Evolutionary conservation across 2,797 vertebrate genomes (phyloP).

Genomic region (Cossypha niveicapilla): DNA sequence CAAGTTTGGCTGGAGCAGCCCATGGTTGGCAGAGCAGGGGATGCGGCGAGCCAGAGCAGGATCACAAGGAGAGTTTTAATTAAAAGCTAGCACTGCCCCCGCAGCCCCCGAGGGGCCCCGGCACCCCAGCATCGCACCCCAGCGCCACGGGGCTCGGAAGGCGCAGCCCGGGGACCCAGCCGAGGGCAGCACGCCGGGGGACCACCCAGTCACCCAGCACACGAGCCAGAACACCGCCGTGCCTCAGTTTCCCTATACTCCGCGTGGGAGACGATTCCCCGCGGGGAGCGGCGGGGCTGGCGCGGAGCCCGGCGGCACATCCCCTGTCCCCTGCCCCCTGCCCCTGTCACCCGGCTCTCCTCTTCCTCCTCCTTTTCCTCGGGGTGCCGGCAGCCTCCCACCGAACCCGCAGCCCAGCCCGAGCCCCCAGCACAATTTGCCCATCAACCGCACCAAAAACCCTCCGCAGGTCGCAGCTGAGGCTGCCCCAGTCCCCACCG

Average conservation of each 20-base stretch:
- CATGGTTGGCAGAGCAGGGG: background rate
- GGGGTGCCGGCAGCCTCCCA: background rate
- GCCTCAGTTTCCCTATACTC: background rate
- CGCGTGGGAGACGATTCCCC: background rate
- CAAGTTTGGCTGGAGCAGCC: background rate
- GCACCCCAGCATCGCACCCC: background rate
- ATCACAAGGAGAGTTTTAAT: background rate
- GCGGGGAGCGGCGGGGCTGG: background rate
- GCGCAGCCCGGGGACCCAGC: background rate
- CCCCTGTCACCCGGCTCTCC: background rate
- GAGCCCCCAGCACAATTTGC: background rate
- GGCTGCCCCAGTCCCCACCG: background rate
- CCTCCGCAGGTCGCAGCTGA: background rate
- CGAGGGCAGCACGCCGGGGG: background rate
- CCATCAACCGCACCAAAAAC: background rate
- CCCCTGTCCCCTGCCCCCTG: background rate
- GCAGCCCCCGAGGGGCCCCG: background rate
- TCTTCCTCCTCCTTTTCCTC: background rate
- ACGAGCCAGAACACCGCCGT: background rate
- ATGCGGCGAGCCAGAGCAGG: background rate
- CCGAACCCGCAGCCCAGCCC: background rate
- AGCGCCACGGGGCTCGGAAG: background rate
- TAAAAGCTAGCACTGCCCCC: background rate
- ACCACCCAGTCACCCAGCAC: background rate
- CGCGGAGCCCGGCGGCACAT: background rate